Evolutionary conservation across 1,140 invertebrate species (phyloP), one percentile per base, ranked within the genome.

Genomic region (Diabrotica undecimpunctata): DNA sequence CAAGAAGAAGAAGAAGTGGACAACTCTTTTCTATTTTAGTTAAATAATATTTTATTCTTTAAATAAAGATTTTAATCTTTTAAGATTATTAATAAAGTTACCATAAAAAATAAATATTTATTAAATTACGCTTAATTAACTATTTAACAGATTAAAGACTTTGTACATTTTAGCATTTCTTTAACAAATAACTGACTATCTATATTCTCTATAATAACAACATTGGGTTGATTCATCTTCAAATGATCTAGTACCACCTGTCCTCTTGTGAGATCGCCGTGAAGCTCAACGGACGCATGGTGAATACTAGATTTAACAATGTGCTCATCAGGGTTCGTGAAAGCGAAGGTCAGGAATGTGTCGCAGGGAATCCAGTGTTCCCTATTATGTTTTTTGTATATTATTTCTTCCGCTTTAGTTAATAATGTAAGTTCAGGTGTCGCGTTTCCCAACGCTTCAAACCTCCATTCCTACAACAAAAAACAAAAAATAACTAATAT

Each of bases 191-290:
- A 73, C 57, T 82, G 79, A 3, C 73, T 73, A 66, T 86, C 77
- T 7, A 86, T 75, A 50, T 80, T 69, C 65, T 82, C 79, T 54
- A 88, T 81, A 25, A 88, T 70, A 25, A 74, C 73, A 5, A 83
- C 80, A 76, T 88, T 88, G 6, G 81, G 78, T 46, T 81, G 73
- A 7, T 78, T 77, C 6, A 75, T 74, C 39, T 79, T 75, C 11
- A 82, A 67, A 74, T 85, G 84, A 79, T 87, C 85, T 36, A 88
- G 73, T 0, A 86, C 81, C 65, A 87, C 81, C 75, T 86, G 83
- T 3, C 86, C 87, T 71, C 87, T 79, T 0, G 86, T 87, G 65
- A 78, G 79, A 8, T 67, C 69, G n/a, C 85, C 85, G 54, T 72
- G 68, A 7, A 88, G 75, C 70, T 88, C 86, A 4, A 88, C 83